Conservation (phyloP, 1,140 invertebrate species). For the Drosophila lini region DNA sequence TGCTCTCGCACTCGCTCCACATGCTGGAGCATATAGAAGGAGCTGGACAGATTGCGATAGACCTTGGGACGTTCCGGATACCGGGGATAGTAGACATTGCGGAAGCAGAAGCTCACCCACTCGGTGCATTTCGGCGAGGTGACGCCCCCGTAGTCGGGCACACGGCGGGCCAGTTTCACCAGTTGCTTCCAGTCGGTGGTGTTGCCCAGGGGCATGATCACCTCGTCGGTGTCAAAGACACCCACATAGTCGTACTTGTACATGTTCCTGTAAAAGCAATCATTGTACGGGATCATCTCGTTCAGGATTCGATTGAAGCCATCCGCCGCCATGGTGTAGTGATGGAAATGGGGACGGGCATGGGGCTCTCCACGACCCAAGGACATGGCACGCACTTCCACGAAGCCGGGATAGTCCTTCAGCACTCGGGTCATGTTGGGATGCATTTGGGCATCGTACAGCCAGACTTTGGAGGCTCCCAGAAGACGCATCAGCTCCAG, state of each 20-base stretch:
- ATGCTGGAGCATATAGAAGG: conserved; percentile 78
- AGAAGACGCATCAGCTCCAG: conserved; percentile 93
- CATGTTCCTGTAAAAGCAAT: conserved; percentile 92
- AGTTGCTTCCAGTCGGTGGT: conserved; percentile 85
- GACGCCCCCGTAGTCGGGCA: conserved; percentile 41
- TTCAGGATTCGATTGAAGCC: conserved; percentile 86
- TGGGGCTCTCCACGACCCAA: conserved; percentile 87
- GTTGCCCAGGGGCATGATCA: conserved; percentile 88
- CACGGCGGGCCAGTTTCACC: conserved; percentile 39
- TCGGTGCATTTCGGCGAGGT: conserved; percentile 27
- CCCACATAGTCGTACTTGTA: conserved; percentile 91
- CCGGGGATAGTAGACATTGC: conserved; percentile 65
- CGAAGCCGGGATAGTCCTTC: conserved; percentile 69
- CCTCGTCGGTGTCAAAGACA: conserved; percentile 91
- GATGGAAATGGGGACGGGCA: conserved; percentile 87
- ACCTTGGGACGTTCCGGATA: conserved; percentile 59
- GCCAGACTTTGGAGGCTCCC: conserved; percentile 95
- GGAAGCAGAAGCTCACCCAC: conserved; percentile 69
- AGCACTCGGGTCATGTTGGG: conserved; percentile 95
- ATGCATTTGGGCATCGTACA: conserved; percentile 95
- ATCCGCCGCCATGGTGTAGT: conserved; percentile 83
- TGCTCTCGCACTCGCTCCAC: conserved; percentile 64
- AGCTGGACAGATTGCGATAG: conserved; percentile 56
- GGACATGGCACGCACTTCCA: conserved; percentile 89
- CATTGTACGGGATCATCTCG: conserved; percentile 93